Evolutionary conservation across 1,140 invertebrate species (phyloP).

Genomic region (Drosophila pandora): DNA sequence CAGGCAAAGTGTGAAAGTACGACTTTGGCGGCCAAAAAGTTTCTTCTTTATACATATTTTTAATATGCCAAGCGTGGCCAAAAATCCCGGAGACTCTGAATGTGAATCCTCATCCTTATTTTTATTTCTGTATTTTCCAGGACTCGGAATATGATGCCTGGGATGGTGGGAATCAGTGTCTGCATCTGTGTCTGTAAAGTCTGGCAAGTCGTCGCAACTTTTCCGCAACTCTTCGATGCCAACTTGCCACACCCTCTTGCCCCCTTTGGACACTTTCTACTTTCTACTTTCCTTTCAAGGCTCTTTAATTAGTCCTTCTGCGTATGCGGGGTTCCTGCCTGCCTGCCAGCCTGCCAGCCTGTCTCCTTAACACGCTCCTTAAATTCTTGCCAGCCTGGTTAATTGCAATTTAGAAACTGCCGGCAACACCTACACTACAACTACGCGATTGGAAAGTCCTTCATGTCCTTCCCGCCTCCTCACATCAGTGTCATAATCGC

Average conservation of each 20-base stretch:
- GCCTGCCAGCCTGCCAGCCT: background rate
- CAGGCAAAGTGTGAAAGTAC: conserved; percentile 62
- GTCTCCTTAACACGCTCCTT: background rate
- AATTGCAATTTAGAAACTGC: conserved; percentile 22
- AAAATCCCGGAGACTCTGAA: conserved; percentile 5
- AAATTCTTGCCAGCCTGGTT: conserved; percentile 8
- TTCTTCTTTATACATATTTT: conserved; percentile 59
- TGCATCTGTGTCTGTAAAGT: conserved; percentile 40
- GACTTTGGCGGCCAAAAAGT: conserved; percentile 37
- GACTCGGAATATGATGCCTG: background rate
- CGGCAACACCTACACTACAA: conserved; percentile 33
- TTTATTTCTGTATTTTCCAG: too few species aligned
- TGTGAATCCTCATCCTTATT: background rate
- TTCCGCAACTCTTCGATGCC: conserved; percentile 29
- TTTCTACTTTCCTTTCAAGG: background rate
- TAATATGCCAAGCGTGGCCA: conserved; percentile 53
- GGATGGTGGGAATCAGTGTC: conserved; percentile 27
- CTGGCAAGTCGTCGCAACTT: conserved; percentile 50
- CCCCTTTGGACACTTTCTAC: background rate
- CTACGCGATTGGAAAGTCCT: background rate
- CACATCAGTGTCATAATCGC: conserved; percentile 31
- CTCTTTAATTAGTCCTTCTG: conserved; percentile 25
- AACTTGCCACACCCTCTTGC: background rate
- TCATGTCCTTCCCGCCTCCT: background rate
- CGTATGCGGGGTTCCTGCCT: background rate